Conservation (phyloP, 2,797 vertebrate genomes). For the Oryzias dopingdopingensis region DNA sequence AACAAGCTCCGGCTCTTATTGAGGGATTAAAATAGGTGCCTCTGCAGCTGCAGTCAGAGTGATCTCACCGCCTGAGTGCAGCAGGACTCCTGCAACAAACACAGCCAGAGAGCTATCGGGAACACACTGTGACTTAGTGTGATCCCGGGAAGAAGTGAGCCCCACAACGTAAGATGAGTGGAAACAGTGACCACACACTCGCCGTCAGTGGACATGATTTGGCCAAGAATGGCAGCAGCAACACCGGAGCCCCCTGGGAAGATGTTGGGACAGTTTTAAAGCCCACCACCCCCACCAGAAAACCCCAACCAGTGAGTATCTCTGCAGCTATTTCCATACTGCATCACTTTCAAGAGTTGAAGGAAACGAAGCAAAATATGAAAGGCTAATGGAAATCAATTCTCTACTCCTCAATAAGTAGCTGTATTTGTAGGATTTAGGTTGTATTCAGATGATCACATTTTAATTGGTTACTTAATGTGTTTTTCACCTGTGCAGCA, state of each 20-base stretch:
- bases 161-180: slow-evolving; percentile 46
- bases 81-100: slow-evolving; percentile 15
- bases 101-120: slow-evolving; percentile 6
- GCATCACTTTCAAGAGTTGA: background rate
- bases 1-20: slow-evolving; percentile 4
- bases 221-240: slow-evolving; percentile 36
- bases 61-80: slow-evolving; percentile 37
- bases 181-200: slow-evolving; percentile 47
- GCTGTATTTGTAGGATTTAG: no score
- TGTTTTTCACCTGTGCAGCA: no score
- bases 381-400: no score
- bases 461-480: no score
- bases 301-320: slow-evolving; percentile 84
- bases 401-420: no score
- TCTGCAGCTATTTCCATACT: background rate
- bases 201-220: slow-evolving; percentile 38
- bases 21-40: slow-evolving; percentile 10
- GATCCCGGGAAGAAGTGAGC: slow-evolving; percentile 18
- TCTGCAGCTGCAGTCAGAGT: slow-evolving; percentile 22
- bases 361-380: no score
- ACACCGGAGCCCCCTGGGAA: slow-evolving; percentile 34
- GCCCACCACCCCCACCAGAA: slow-evolving; percentile 81
- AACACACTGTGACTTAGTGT: slow-evolving; percentile 31
- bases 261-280: slow-evolving; percentile 37
- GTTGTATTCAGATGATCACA: no score